phyloP scores from a whole-genome alignment of 1,140 invertebrate species.

The Drosophila albomicans region DNA sequence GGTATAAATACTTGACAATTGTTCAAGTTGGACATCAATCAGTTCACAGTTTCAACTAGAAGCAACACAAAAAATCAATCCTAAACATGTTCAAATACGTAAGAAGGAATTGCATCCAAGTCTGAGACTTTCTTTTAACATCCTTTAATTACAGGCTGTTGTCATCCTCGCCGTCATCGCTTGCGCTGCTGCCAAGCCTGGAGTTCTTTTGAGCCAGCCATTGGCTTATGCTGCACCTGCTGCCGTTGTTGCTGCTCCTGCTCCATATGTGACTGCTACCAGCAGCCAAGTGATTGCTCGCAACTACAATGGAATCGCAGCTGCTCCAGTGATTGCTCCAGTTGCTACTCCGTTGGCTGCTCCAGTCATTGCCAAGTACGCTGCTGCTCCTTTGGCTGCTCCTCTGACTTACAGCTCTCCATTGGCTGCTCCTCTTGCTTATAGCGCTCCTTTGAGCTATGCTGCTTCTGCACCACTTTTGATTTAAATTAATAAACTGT shows the following conservation, averaged over 20 bases:
- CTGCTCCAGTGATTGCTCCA: constrained; percentile 63
- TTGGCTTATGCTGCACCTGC: constrained; percentile 66
- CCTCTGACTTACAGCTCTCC: too few relatives aligned
- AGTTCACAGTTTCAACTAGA: constrained; percentile 44
- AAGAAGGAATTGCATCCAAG: neutral
- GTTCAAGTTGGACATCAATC: constrained; percentile 35
- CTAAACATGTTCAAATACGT: constrained; percentile 70
- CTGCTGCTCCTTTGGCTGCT: constrained; percentile 37
- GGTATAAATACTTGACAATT: too few relatives aligned
- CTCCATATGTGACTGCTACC: constrained; percentile 83
- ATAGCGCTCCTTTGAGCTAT: too few relatives aligned
- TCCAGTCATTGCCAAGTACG: constrained; percentile 50
- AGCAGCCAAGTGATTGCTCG: constrained; percentile 85
- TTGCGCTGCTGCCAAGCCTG: constrained; percentile 72
- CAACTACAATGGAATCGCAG: constrained; percentile 83
- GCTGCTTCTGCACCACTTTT: too few relatives aligned
- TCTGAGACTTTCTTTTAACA: neutral
- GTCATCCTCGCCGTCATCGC: constrained; percentile 77
- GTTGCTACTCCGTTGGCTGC: constrained; percentile 40
- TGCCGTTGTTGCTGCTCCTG: constrained; percentile 64
- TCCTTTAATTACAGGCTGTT: constrained; percentile 47
- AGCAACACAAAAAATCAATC: constrained; percentile 30
- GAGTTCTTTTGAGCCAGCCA: constrained; percentile 52
- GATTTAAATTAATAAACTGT: constrained; percentile 27
- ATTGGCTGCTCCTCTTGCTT: constrained; percentile 42